phyloP scores from a whole-genome alignment of 2,797 vertebrate genomes.

The Coluber constrictor region DNA sequence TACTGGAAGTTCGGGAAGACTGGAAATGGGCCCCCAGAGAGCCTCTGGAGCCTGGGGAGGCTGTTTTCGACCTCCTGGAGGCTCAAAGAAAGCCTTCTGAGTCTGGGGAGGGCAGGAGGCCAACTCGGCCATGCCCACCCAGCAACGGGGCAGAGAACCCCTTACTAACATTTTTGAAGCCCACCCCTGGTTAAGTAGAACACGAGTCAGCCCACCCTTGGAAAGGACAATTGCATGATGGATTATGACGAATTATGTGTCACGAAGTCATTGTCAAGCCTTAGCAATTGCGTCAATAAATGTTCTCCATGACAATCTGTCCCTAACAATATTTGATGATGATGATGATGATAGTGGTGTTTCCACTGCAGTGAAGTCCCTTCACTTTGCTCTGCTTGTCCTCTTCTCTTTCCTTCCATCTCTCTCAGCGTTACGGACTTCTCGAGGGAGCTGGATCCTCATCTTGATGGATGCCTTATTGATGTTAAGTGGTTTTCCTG shows the following conservation, averaged over 20 bases:
- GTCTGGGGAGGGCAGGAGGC: too few relatives aligned
- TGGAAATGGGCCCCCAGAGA: too few relatives aligned
- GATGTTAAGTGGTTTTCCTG: neutral
- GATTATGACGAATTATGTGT: neutral
- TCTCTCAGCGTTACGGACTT: neutral
- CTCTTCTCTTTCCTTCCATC: neutral
- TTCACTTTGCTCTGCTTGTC: neutral
- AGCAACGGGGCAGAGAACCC: too few relatives aligned
- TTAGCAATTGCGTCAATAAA: neutral
- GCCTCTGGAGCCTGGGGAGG: too few relatives aligned
- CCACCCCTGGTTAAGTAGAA: neutral
- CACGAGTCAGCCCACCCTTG: neutral
- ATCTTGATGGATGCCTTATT: neutral
- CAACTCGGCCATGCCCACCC: too few relatives aligned
- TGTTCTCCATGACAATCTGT: neutral
- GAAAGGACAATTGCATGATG: neutral
- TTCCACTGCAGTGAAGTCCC: neutral
- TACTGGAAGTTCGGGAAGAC: too few relatives aligned
- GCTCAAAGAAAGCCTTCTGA: too few relatives aligned
- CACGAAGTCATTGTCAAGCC: neutral
- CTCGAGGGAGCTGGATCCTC: neutral
- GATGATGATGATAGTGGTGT: neutral
- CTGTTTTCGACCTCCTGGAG: too few relatives aligned
- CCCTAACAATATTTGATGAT: neutral
- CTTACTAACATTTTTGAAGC: too few relatives aligned